phyloP scores from a whole-genome alignment of 2,113 vertebrate genomes.

The Onychostoma macrolepis region DNA sequence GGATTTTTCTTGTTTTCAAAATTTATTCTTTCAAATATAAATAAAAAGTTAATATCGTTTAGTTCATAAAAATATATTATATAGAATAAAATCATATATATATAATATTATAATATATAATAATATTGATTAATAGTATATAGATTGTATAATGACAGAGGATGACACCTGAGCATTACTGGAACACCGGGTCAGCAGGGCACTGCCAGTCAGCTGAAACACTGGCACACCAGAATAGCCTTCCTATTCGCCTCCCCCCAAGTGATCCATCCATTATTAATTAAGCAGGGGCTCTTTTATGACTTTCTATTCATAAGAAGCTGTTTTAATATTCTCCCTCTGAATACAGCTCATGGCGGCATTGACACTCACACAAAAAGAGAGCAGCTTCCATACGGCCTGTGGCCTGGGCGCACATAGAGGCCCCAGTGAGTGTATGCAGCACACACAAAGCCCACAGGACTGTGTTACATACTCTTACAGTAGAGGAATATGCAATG shows the following conservation, averaged over 20 bases:
- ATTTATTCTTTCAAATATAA: not conserved
- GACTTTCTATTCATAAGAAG: constrained; percentile 33
- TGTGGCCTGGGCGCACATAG: not conserved
- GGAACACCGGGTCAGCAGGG: constrained; percentile 3
- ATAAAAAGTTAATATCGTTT: not conserved
- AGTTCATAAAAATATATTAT: not conserved
- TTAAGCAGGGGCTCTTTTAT: constrained; percentile 8
- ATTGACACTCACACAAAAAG: constrained; percentile 34
- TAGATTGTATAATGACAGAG: not conserved
- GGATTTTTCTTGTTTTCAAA: not conserved
- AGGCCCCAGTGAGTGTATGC: not conserved
- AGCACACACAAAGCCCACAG: constrained; percentile 8
- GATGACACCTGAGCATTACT: not conserved
- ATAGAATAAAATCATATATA: not conserved
- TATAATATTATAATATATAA: not conserved
- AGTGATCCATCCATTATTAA: constrained; percentile 25
- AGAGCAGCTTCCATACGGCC: not conserved
- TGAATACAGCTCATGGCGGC: constrained; percentile 7
- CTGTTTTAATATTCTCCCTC: constrained; percentile 32
- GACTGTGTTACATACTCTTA: constrained; percentile 17
- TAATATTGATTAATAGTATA: not conserved
- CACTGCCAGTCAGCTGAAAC: constrained; percentile 6
- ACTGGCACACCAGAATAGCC: constrained; percentile 1
- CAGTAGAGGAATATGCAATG: constrained; percentile 9
- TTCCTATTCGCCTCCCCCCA: constrained; percentile 13